A percentile compares a stretch with the other conserved stretches of the same genome.
These are phyloP conservation scores for Linnaemya vulpina DNA, from an alignment of 2,888 invertebrate species.

Conservation along the genomic window DNA sequence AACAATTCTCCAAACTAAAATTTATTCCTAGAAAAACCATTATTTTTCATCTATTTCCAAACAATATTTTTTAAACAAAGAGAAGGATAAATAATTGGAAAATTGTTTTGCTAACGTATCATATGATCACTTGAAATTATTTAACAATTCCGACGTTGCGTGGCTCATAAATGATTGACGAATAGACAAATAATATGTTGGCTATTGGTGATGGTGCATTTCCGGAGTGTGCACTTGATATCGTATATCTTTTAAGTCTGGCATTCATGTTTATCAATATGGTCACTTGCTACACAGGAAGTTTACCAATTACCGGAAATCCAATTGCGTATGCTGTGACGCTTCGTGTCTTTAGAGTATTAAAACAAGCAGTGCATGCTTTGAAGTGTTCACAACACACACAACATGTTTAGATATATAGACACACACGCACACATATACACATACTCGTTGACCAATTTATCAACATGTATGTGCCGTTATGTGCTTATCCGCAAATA, in stretches of 20 bases:
- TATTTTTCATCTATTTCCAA: too few relatives aligned
- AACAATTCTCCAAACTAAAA: too few relatives aligned
- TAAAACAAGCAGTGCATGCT: constrained; percentile 86
- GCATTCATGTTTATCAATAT: constrained; percentile 92
- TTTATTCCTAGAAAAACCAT: too few relatives aligned
- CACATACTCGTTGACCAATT: not conserved
- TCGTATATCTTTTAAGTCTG: constrained; percentile 87
- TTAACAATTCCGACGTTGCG: constrained; percentile 86
- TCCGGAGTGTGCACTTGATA: constrained; percentile 89
- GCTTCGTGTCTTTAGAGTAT: constrained; percentile 87
- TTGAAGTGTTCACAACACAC: constrained; percentile 83
- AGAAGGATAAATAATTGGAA: not conserved
- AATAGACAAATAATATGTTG: constrained; percentile 85
- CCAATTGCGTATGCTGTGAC: constrained; percentile 89
- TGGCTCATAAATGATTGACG: constrained; percentile 83
- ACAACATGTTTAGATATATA: not conserved
- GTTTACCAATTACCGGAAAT: constrained; percentile 88
- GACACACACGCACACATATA: not conserved
- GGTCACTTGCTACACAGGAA: constrained; percentile 89
- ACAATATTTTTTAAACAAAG: too few relatives aligned
- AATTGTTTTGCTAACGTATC: not conserved
- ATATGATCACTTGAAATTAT: constrained; percentile 84
- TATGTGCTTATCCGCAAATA: not conserved
- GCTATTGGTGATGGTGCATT: constrained; percentile 89
- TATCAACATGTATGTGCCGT: not conserved